Base-by-base conservation (phyloP, 2,888 invertebrate species). In the Bellardia bayeri region DNA sequence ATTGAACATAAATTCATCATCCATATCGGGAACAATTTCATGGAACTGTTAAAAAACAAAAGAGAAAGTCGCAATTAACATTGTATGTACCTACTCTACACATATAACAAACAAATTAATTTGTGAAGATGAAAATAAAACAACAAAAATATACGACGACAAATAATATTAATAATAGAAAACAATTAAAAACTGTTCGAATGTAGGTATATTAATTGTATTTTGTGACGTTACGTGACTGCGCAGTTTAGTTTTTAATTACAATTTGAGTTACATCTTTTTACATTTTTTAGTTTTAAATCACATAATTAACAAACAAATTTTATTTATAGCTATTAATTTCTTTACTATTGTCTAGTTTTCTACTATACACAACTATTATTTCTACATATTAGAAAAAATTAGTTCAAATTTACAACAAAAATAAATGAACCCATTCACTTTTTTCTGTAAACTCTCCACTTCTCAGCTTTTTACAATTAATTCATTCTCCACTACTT, bases 1-100 rank as follows among this genome's bases (percentile, higher is more conserved):
- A 93, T 96, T 97, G 92, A 96, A 96, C 94, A 95, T 95, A 93
- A 96, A 96, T 92, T 96, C 96, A 93, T 95, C 95, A 94, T 96
- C 96, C 96, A 96, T 96, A 94, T 96, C 93, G 86, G 93, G 92
- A 85, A 93, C 93, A 87, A 93, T 93, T 90, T 93, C 93, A 90
- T 93, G 93, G 90, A 93, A 93, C 93, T 93, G 91, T 68, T 91
- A 91, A 75, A 42, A 51, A 88, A 63, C 58, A 85, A 82, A 83
- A 85, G 13, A 82, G 61, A 74, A 71, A 49, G 30, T 9, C 8
- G 23, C 37, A 64, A 63, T 64, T 74, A 23, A 74, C 1, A 63
- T 72, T 58, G 3, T 14, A 81, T 37, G 16, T 81, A 68, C 13
- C 23, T 23, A 23, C 23, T 23, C 0, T n/a, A 58, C 8, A n/a